phyloP scores from a whole-genome alignment of 2,113 vertebrate species.

The Syngnathus floridae region DNA sequence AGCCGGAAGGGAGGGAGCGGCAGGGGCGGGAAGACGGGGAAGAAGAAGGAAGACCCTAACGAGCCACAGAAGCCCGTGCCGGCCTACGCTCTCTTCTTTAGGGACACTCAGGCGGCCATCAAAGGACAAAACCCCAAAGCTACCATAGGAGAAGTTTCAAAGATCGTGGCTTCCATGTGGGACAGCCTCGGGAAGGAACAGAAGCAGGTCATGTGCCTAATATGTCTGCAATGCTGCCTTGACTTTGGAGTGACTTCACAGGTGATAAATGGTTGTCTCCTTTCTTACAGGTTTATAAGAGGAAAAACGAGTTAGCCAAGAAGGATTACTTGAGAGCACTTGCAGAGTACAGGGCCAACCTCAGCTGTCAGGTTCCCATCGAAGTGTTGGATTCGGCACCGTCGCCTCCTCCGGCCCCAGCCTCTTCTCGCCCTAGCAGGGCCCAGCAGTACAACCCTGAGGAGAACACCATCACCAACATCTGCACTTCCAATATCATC shows the following conservation, averaged over 20 bases:
- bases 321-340: slow-evolving; percentile 84
- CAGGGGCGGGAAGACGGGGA: slow-evolving; percentile 59
- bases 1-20: slow-evolving; percentile 58
- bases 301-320: slow-evolving; percentile 84
- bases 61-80: slow-evolving; percentile 86
- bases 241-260: neutral
- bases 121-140: slow-evolving; percentile 90
- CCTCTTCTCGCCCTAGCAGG: slow-evolving; percentile 31
- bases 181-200: slow-evolving; percentile 90
- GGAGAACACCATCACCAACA: slow-evolving; percentile 78
- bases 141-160: slow-evolving; percentile 87
- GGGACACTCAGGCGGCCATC: slow-evolving; percentile 87
- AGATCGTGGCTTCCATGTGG: slow-evolving; percentile 94
- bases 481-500: slow-evolving; percentile 77
- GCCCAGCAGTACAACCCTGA: slow-evolving; percentile 65
- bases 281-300: slow-evolving; percentile 78
- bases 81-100: slow-evolving; percentile 87
- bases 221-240: no score
- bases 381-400: slow-evolving; percentile 66
- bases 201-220: slow-evolving; percentile 74
- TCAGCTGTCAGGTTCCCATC: slow-evolving; percentile 66
- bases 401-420: slow-evolving; percentile 45
- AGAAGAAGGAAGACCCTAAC: slow-evolving; percentile 81
- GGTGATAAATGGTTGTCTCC: neutral
- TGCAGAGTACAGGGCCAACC: slow-evolving; percentile 76